phyloP scores from a whole-genome alignment of 2,113 vertebrate genomes.

The human region GRCh38 chr5:1110501-1111000 shows the following conservation, averaged over 20 bases:
- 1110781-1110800: not conserved
- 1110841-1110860: not conserved
- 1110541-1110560: rapidly evolving
- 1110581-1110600: rapidly evolving
- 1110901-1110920: not conserved
- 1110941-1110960: not conserved
- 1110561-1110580: not conserved
- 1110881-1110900: not conserved
- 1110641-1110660: too few species aligned
- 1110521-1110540: not conserved
- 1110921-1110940: not conserved
- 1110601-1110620: rapidly evolving
- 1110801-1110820: not conserved
- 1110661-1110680: too few species aligned
- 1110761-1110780: not conserved
- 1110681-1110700: too few species aligned
- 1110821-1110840: not conserved
- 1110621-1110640: not conserved
- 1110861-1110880: not conserved
- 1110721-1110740: too few species aligned
- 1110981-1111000: not conserved
- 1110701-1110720: too few species aligned
- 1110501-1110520: not conserved
- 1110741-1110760: not conserved
- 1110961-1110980: not conserved